A percentile compares a stretch with the other conserved stretches of the same genome.
Conservation (phyloP, 2,113 vertebrate species). For the Brachyistius frenatus region DNA sequence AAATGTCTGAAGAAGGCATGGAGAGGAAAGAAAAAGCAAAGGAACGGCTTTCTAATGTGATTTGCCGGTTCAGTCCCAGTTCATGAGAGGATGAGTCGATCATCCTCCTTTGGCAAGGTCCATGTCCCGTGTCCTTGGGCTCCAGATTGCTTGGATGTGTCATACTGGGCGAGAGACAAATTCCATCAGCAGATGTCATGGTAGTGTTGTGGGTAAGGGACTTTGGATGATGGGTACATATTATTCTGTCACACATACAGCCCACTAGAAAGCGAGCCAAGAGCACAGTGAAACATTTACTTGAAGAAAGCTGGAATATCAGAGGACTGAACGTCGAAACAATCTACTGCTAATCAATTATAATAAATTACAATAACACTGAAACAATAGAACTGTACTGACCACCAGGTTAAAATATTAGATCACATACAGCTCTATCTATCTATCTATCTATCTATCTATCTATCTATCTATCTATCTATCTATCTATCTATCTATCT, state of each 20-base stretch:
- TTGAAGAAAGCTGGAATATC: neutral
- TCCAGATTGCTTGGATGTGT: conserved; percentile 48
- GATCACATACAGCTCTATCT: conserved; percentile 4
- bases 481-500: too few species aligned
- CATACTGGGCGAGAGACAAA: conserved; percentile 46
- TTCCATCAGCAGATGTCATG: conserved; percentile 57
- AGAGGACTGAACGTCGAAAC: conserved; percentile 6
- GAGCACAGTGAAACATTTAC: neutral
- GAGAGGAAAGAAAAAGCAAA: neutral
- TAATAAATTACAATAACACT: conserved; percentile 5
- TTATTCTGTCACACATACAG: conserved; percentile 25
- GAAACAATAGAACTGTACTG: neutral
- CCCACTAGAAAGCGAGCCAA: neutral
- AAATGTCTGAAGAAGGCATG: neutral
- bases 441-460: too few species aligned
- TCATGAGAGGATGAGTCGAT: conserved; percentile 47
- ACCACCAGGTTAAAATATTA: conserved; percentile 16
- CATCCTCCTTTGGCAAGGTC: conserved; percentile 34
- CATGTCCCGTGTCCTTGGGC: conserved; percentile 51
- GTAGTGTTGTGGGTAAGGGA: conserved; percentile 30
- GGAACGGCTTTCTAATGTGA: conserved; percentile 12
- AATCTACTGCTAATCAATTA: conserved; percentile 6
- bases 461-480: too few species aligned
- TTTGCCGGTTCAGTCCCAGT: conserved; percentile 20
- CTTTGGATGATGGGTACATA: conserved; percentile 32